These are phyloP conservation scores for Drosophila mimica DNA, from an alignment of 2,888 invertebrate species.

Conservation along the genomic window DNA sequence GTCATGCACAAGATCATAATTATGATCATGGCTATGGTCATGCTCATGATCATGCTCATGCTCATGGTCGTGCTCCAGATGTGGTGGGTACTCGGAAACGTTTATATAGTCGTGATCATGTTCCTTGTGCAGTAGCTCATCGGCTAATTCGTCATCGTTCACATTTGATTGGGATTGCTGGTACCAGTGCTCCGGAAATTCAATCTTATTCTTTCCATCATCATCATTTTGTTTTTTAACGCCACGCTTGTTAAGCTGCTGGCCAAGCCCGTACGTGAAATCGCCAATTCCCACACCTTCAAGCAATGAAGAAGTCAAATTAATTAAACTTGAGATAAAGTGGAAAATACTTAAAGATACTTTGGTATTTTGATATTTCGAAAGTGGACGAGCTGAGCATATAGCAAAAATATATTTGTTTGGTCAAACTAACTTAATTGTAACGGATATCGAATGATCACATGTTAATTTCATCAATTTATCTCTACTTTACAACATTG, in stretches of 20 bases:
- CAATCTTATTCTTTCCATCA: constrained; percentile 42
- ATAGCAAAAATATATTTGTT: too few relatives aligned
- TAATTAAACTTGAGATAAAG: not conserved
- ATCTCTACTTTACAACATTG: too few relatives aligned
- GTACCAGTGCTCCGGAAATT: constrained; percentile 59
- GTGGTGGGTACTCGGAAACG: constrained; percentile 80
- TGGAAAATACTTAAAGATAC: not conserved
- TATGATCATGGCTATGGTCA: constrained; percentile 36
- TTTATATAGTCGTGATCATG: constrained; percentile 66
- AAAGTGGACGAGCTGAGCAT: too few relatives aligned
- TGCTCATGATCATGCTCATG: constrained; percentile 35
- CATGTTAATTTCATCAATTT: too few relatives aligned
- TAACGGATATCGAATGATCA: too few relatives aligned
- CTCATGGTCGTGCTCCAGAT: constrained; percentile 42
- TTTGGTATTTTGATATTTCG: not conserved
- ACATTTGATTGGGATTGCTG: constrained; percentile 40
- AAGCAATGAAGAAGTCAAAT: not conserved
- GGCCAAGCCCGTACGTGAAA: constrained; percentile 38
- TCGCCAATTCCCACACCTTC: constrained; percentile 59
- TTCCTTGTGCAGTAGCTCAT: constrained; percentile 63
- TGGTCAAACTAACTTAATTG: too few relatives aligned
- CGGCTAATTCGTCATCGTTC: constrained; percentile 51
- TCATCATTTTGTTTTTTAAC: constrained; percentile 28
- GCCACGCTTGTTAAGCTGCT: constrained; percentile 36
- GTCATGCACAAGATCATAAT: constrained; percentile 15